Base-by-base conservation (phyloP, 2,797 vertebrate species). In the Mareca strepera region DNA sequence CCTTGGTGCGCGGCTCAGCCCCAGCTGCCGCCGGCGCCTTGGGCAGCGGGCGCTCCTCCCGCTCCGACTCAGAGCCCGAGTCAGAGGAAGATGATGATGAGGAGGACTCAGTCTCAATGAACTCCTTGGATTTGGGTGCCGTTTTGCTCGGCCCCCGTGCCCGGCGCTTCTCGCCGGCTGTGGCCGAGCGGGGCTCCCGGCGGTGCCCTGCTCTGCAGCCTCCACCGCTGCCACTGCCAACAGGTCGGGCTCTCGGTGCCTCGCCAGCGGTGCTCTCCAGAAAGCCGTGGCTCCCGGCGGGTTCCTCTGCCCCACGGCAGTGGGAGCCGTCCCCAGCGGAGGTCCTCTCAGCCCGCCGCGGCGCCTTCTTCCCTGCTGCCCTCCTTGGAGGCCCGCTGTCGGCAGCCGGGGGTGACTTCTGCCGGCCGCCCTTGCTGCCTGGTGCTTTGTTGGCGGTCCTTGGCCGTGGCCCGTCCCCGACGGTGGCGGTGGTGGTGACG, bases 51-150 rank as follows among this genome's bases (percentile, higher is more conserved):
- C 83, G 97, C 74, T 97, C 97, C 69, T 98, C 98, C 80, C 82
- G 94, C 64, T 97, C 97, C 1, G 92, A 96, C 89, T 97, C 97
- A 6, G 94, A 96, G 67, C 97, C 97, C 0, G 97, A 97, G 63
- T 98, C 97, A 0, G 98, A 98, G 72, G 96, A 98, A 64, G 98
- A 98, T 1, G 98, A 97, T 0, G 97, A 98, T 7, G 98, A 97
- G 0, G 98, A 98, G 5, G 96, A 97, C 67, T 98, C 98, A 2
- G 95, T 98, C 75, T 98, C 98, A 4, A 97, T 97, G 79, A 98
- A 98, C 78, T 98, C 98, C 96, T 97, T 98, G 67, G 97, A 98
- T 70, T 98, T 98, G 66, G 97, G 97, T 2, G 95, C 91, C 29
- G 96, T 98, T 96, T 97, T 97, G 96, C 97, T 94, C 0, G 96